Base-by-base conservation (phyloP, 2,797 vertebrate genomes). In the Hypotaenidia okinawae region DNA sequence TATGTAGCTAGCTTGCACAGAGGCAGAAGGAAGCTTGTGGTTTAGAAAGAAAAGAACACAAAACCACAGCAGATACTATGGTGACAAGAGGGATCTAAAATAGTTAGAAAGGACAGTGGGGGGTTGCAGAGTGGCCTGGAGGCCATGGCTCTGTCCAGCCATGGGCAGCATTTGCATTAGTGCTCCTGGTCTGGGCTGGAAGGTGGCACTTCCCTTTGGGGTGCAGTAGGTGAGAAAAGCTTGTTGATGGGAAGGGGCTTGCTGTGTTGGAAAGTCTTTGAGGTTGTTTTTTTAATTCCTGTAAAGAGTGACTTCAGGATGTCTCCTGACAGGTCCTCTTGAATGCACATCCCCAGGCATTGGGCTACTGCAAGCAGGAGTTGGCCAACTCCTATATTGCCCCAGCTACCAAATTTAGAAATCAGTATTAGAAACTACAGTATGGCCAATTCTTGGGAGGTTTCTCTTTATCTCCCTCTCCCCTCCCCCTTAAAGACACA, bases 71-170 rank as follows among this genome's bases (percentile, higher is more conserved):
- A 24, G 39, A 62, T 45, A 43, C 27, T 8, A 9, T 12, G 57
- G 88, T 75, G 90, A 78, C 79, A 80, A 47, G 13, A 75, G n/a
- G 2, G 25, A 61, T 75, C 62, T 49, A 5, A 64, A 51, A 75
- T 68, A 63, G 17, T 35, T 35, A 0, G n/a, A 67, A 59, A 63
- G 70, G 52, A 37, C 27, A 8, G 17, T 9, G 32, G 11, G 19
- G 76, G 66, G 16, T 68, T 84, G 58, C 24, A 41, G 5, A 64
- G 68, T 43, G 22, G 43, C 52, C 13, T 77, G 14, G 21, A 72
- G 58, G 25, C 54, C 0, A 0, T 63, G 79, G 19, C 33, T 85
- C 5, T 57, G 55, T 25, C 1, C 1, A 25, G 64, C 41, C 4
- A 1, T 18, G 33, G 64, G 68, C 52, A 70, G 39, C 43, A 37